These are phyloP conservation scores for Tachyglossus aculeatus DNA, from an alignment of 2,797 vertebrate genomes.

Conservation along the genomic window DNA sequence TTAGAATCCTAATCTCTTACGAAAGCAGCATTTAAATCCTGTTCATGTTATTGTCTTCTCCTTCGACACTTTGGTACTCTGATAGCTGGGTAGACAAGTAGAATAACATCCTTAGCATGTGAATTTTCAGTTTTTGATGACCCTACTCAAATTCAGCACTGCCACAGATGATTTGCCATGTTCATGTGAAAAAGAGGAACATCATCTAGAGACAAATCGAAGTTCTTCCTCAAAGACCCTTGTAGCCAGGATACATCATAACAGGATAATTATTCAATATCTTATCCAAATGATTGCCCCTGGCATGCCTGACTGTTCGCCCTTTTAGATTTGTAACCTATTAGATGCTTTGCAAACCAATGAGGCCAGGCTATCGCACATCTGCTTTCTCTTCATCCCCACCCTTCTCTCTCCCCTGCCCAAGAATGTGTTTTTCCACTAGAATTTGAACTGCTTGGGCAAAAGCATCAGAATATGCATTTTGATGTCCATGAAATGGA, in stretches of 20 bases:
- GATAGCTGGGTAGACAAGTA: slow-evolving; percentile 36
- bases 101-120: slow-evolving; percentile 2
- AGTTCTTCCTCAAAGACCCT: too few species aligned
- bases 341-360: slow-evolving; percentile 34
- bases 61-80: slow-evolving; percentile 9
- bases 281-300: slow-evolving; percentile 48
- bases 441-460: slow-evolving; percentile 47
- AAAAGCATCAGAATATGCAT: slow-evolving; percentile 17
- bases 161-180: slow-evolving; percentile 36
- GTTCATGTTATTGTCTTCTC: slow-evolving; percentile 32
- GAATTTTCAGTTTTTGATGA: slow-evolving; percentile 41
- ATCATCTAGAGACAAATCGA: too few species aligned
- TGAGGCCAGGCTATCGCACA: slow-evolving; percentile 20
- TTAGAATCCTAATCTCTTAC: slow-evolving; percentile 46
- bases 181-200: slow-evolving; percentile 17
- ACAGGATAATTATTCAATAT: slow-evolving; percentile 29
- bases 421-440: slow-evolving; percentile 16
- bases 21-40: slow-evolving; percentile 52
- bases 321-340: slow-evolving; percentile 13
- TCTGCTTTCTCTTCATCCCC: slow-evolving; percentile 31
- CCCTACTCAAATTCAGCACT: slow-evolving; percentile 22
- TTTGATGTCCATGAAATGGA: slow-evolving; percentile 46
- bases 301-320: slow-evolving; percentile 29
- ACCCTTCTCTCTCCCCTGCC: slow-evolving; percentile 10
- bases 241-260: slow-evolving; percentile 41